A percentile compares a stretch with the other conserved stretches of the same genome.
Conservation (phyloP, 2,888 invertebrate genomes). For the Drosophila percnosoma region DNA sequence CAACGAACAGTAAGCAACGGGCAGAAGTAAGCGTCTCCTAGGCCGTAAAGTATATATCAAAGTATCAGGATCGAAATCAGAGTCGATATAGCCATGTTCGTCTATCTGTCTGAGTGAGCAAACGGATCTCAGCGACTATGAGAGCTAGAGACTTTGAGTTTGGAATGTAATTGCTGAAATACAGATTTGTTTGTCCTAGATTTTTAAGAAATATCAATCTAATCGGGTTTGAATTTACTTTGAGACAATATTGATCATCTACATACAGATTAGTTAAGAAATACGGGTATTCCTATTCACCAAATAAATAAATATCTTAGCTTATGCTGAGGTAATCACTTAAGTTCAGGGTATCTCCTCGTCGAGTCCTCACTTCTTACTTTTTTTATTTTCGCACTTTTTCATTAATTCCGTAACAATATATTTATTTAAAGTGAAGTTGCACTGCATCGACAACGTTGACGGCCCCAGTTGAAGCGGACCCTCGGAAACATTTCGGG, state of each 20-base stretch:
- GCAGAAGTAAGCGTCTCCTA: neutral
- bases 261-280: neutral
- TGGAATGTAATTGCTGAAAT: neutral
- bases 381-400: conserved; percentile 46
- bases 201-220: neutral
- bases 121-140: neutral
- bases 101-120: neutral
- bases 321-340: neutral
- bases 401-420: conserved; percentile 70
- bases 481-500: conserved; percentile 15
- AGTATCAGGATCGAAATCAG: neutral
- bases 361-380: neutral
- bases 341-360: neutral
- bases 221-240: neutral
- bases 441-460: conserved; percentile 44
- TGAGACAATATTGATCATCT: neutral
- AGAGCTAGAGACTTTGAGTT: neutral
- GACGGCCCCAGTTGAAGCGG: conserved; percentile 37
- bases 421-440: conserved; percentile 70
- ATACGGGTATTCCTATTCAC: neutral
- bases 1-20: neutral
- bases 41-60: neutral
- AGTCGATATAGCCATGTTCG: neutral
- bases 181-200: neutral
- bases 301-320: neutral